A percentile compares a stretch with the other conserved stretches of the same genome.
phyloP scores from a whole-genome alignment of 2,113 vertebrate species.

The Ellobius talpinus region DNA sequence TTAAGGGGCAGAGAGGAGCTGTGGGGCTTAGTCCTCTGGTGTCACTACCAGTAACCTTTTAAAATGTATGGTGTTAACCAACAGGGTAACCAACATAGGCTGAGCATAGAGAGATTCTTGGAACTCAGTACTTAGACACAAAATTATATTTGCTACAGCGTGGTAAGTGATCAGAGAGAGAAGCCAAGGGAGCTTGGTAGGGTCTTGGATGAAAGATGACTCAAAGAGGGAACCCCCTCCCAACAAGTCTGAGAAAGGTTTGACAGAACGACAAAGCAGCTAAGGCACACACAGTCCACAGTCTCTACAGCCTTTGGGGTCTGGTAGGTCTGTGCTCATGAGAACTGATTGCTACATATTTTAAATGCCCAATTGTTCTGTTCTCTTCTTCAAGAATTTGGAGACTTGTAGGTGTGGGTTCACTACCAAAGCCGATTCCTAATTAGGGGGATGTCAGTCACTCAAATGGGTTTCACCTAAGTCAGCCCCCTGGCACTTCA shows the following conservation, averaged over 20 bases:
- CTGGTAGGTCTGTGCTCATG: background rate
- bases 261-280: background rate
- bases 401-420: slow-evolving; percentile 41
- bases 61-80: background rate
- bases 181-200: background rate
- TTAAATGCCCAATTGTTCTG: slow-evolving; percentile 43
- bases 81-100: background rate
- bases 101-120: background rate
- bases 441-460: background rate
- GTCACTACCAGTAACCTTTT: background rate
- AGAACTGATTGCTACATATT: slow-evolving; percentile 66
- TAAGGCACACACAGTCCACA: background rate
- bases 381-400: slow-evolving; percentile 60
- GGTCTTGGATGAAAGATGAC: background rate
- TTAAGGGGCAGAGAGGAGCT: background rate
- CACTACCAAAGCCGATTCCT: background rate
- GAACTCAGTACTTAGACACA: background rate
- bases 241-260: background rate
- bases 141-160: background rate
- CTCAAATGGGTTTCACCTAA: background rate
- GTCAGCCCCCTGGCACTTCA: background rate
- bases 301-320: background rate
- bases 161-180: background rate
- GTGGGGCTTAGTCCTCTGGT: background rate
- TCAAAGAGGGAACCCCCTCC: background rate